phyloP scores from a whole-genome alignment of 2,888 invertebrate species.

The Psylliodes chrysocephalus region DNA sequence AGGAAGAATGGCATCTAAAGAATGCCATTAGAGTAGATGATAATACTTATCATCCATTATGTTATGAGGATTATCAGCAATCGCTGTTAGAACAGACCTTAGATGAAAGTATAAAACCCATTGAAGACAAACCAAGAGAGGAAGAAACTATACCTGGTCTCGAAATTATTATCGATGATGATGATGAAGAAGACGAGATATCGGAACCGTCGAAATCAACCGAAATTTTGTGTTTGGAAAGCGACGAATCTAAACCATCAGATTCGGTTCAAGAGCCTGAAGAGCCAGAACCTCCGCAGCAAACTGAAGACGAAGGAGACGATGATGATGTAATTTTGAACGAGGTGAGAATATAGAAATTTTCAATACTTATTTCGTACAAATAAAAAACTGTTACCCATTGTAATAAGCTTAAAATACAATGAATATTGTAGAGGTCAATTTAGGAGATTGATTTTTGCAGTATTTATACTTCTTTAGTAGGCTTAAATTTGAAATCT shows the following conservation, averaged over 20 bases:
- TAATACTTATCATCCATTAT: slow-evolving; percentile 87
- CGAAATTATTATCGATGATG: slow-evolving; percentile 62
- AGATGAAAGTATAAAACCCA: slow-evolving; percentile 51
- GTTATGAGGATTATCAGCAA: slow-evolving; percentile 82
- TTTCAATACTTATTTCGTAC: too few species aligned
- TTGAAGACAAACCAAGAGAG: slow-evolving; percentile 54
- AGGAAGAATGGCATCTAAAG: slow-evolving; percentile 95
- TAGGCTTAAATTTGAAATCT: too few species aligned
- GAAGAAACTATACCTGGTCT: slow-evolving; percentile 66
- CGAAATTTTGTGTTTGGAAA: slow-evolving; percentile 51
- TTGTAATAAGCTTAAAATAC: too few species aligned
- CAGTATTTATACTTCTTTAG: too few species aligned
- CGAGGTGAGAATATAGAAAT: slow-evolving; percentile 64
- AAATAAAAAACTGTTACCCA: too few species aligned
- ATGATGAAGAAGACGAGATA: slow-evolving; percentile 61
- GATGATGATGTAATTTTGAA: slow-evolving; percentile 78
- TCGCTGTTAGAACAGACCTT: slow-evolving; percentile 53
- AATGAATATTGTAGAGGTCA: too few species aligned
- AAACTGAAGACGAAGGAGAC: slow-evolving; percentile 65
- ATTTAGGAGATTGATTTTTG: too few species aligned
- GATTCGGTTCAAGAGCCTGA: slow-evolving; percentile 47
- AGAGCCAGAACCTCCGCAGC: slow-evolving; percentile 39
- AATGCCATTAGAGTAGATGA: slow-evolving; percentile 83
- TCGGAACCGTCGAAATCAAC: slow-evolving; percentile 54
- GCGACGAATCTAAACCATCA: slow-evolving; percentile 47